Base-by-base conservation (phyloP, 2,888 invertebrate genomes). In the Meloe dianella region DNA sequence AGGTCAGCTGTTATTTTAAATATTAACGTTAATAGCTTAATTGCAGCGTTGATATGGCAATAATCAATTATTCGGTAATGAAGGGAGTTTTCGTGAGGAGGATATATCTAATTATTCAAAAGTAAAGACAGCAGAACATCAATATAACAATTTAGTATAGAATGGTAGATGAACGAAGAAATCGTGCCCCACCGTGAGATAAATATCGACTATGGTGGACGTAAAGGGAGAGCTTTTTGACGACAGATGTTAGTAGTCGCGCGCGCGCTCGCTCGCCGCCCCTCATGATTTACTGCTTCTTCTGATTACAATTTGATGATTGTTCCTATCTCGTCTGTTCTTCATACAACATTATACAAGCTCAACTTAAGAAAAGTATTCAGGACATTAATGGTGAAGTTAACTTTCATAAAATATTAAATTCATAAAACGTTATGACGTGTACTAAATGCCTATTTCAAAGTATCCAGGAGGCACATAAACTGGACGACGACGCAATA, bases 271-370 rank as follows among this genome's bases (percentile, higher is more conserved):
- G 60, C 67, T 57, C 72, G 73, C 69, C 27, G n/a, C 47, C 47
- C 57, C 57, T 58, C 71, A 78, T 83, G 83, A 83, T 83, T 83
- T 83, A 83, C 79, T 80, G 79, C 80, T 72, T 75, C 75, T 80
- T 80, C 81, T 83, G 83, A 83, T 83, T 83, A 83, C 83, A 82
- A 83, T 83, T 83, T 83, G 82, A 83, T 83, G 82, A 83, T 83
- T 83, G 82, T 83, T 83, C 81, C 79, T 77, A 79, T 76, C 71
- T 72, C 73, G 73, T 65, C 76, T 8, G 54, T 24, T 73, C 78
- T 78, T 78, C 79, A 77, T 79, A 72, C 76, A 77, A 74, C 75
- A 77, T 80, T 80, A 79, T 78, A 77, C 77, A 78, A 74, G 78
- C 77, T 74, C 70, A 76, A 78, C 76, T 79, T 79, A 79, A 81